Evolutionary conservation across 2,888 invertebrate species (phyloP).

Genomic region (Crioceris asparagi): DNA sequence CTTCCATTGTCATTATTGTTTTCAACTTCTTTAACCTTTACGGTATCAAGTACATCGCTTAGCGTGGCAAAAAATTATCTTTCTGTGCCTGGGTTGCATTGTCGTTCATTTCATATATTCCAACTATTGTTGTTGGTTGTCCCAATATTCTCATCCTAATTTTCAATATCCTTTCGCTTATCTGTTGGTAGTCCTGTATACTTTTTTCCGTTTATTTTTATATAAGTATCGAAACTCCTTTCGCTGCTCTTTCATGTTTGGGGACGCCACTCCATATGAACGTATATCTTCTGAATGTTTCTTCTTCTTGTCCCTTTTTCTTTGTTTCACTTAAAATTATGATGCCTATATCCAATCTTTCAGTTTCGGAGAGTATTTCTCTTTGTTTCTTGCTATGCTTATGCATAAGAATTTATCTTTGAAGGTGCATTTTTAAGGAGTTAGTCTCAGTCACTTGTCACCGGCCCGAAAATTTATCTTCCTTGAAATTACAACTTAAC

Average conservation of each 20-base stretch:
- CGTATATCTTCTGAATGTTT: not conserved
- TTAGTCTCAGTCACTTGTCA: too few relatives aligned
- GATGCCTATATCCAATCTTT: too few relatives aligned
- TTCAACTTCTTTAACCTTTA: slow-evolving; percentile 1
- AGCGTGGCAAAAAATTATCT: not conserved
- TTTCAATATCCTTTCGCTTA: slow-evolving; percentile 2
- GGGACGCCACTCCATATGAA: slow-evolving; percentile 3
- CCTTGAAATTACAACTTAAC: too few relatives aligned
- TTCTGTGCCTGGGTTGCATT: slow-evolving; percentile 1
- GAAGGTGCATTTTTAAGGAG: too few relatives aligned
- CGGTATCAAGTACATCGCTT: not conserved
- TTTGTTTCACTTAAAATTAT: too few relatives aligned
- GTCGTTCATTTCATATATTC: slow-evolving; percentile 4
- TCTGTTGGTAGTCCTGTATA: slow-evolving; percentile 3
- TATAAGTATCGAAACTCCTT: slow-evolving; percentile 1
- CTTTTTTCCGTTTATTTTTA: not conserved
- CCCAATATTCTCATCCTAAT: slow-evolving; percentile 4
- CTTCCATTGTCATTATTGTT: not conserved
- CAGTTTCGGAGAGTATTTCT: too few relatives aligned
- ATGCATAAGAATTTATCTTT: too few relatives aligned
- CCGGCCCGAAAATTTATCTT: too few relatives aligned
- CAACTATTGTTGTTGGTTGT: slow-evolving; percentile 5
- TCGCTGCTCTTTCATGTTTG: slow-evolving; percentile 5
- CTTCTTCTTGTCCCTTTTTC: too few relatives aligned
- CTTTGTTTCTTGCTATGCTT: too few relatives aligned